A percentile compares a stretch with the other conserved stretches of the same genome.
Evolutionary conservation across 2,797 vertebrate species (phyloP).

Genomic region (Rhinella marina): DNA sequence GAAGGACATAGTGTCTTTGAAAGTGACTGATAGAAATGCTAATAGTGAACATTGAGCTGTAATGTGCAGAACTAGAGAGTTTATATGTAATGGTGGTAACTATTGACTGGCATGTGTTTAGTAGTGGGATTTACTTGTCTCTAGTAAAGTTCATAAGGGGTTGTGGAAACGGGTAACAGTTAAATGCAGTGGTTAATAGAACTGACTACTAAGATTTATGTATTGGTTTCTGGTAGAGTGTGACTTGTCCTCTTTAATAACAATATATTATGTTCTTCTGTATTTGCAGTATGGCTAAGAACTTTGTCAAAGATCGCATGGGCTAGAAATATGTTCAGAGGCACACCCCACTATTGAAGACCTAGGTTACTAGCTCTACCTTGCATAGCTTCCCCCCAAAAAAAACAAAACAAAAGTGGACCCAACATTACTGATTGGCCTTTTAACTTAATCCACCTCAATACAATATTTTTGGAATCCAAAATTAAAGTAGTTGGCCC

Average conservation of each 20-base stretch:
- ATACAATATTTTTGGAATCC: background rate
- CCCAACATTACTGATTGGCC: background rate
- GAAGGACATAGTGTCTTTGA: background rate
- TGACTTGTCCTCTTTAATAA: background rate
- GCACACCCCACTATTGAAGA: background rate
- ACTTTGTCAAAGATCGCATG: background rate
- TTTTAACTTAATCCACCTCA: background rate
- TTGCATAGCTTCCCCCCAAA: background rate
- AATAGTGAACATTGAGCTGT: background rate
- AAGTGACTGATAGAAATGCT: background rate
- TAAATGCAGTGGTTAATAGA: background rate
- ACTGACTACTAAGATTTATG: background rate
- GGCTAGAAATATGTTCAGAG: background rate
- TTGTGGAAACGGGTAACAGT: background rate
- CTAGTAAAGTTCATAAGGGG: background rate
- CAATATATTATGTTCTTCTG: background rate
- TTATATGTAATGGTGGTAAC: background rate
- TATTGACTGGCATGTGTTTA: conserved; percentile 12
- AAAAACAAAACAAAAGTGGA: too few relatives aligned
- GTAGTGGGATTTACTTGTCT: background rate
- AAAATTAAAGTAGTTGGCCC: too few relatives aligned
- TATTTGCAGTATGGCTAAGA: background rate
- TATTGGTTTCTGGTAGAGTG: background rate
- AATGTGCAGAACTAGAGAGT: background rate
- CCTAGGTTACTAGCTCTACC: background rate